Base-by-base conservation (phyloP, 2,113 vertebrate genomes). In the Antechinus stuartii region DNA sequence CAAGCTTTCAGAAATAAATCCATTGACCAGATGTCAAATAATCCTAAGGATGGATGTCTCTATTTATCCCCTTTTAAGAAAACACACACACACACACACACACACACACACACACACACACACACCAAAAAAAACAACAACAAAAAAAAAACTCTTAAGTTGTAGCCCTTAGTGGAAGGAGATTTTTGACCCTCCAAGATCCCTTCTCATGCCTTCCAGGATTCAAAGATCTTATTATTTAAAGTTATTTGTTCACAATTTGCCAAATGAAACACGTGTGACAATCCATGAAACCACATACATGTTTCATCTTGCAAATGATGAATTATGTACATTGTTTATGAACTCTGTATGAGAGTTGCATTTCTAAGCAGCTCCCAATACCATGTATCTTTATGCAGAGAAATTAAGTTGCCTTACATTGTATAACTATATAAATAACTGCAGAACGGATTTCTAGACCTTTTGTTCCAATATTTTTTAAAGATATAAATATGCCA, bases 21-120 rank as follows among this genome's bases (percentile, higher is more conserved):
- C 23, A 22, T 46, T 93, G 55, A 27, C 46, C 91, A 54, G 26
- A 93, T 93, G 93, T 93, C 76, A 56, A 92, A 54, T 56, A 23
- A 54, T n/a, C 27, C 8, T 42, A 57, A 52, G 30, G 49, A 25
- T 54, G 0, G 54, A 23, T 46, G n/a, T 49, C 30, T 3, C 9
- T 8, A 23, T 92, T 94, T 5, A 68, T n/a, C 0, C 61, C 61
- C 14, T 68, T 68, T 35, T n/a, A 68, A 14, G 61, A 68, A 68
- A n/a, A 68, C 61, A 68, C 61, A 35, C 57, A 61, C 56, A 57
- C 26, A 61, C 56, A 61, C 54, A 54, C 54, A 54, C 54, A 54
- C 54, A 54, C 54, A 54, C 23, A 55, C 23, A 55, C 54, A 55
- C 23, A 55, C 53, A 54, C 53, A 54, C 53, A 54, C 54, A 54